Evolutionary conservation across 2,888 invertebrate genomes (phyloP), one percentile per base, ranked within the genome.

Genomic region (Cryptosula pallasiana): DNA sequence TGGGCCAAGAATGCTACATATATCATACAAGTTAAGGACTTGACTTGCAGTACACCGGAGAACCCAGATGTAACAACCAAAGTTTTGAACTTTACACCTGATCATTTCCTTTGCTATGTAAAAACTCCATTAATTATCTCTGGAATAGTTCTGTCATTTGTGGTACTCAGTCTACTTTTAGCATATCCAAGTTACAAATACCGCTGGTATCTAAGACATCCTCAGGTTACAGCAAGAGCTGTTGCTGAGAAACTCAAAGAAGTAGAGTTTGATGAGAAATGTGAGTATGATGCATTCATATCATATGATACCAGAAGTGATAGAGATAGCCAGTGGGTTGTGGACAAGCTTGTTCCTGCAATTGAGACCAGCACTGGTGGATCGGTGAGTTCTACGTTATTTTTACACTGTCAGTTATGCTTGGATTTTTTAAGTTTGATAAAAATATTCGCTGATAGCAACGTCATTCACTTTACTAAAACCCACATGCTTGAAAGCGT

Each of bases 171-270:
- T 27, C 63, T 63, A 25, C 5, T 32, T 32, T 29, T 63, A 29
- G 63, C 32, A 9, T 32, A 29, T 13, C 63, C 63, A 3, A 29
- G 63, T n/a, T 63, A 63, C 32, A 27, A 34, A 32, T 63, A 63
- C n/a, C 63, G 63, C 5, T 63, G 63, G 63, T 63, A 63, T n/a
- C 20, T 63, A 16, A 27, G 63, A 25, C 63, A 63, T 34, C 27
- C 25, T 13, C 27, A 27, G 13, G 13, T 63, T 32, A 32, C n/a
- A 63, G 13, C 27, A 25, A 63, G 63, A 63, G 63, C 63, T 63
- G 27, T 63, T 9, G n/a, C 9, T 5, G 32, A 63, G 16, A 27
- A n/a, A 32, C 13, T 63, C 3, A 25, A 34, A 32, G 63, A 63
- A 34, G 29, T 63, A 63, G 13, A 32, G 32, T 63, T 63, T 63